Base-by-base conservation (phyloP, 2,888 invertebrate species). In the Synergus umbraculus region DNA sequence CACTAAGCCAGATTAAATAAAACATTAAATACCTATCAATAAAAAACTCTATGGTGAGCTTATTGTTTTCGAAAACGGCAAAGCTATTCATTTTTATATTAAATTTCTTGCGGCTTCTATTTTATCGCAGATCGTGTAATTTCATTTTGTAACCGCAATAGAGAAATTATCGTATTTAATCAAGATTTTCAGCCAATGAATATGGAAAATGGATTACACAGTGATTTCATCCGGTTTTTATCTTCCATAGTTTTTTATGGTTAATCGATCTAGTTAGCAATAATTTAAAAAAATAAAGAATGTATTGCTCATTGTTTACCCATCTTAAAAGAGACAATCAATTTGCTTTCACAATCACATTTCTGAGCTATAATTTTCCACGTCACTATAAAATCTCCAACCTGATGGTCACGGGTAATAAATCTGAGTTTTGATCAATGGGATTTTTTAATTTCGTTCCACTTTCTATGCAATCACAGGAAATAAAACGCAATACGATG, bases 401-500 rank as follows among this genome's bases (percentile, higher is more conserved):
- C 49, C 37, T 54, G 54, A n/a, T 37, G 37, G 73, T 73, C 73
- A 73, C 49, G 73, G 73, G 41, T 73, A 73, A 73, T 73, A 49
- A 73, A 41, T 54, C 46, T 44, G 46, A 46, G 12, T 13, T 49
- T 54, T 73, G 73, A 73, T 73, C 37, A n/a, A 73, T 49, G 54
- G 37, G n/a, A 37, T 73, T 73, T 73, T 73, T 73, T 54, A 18
- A 73, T 54, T 54, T 54, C 73, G 54, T 73, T 73, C 73, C 73
- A 73, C 73, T 73, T 73, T 73, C 73, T 73, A 73, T 73, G 41
- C 15, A 49, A 73, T 37, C 1, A 37, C 4, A 9, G 54, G 54
- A 49, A 73, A 73, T 73, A 49, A 73, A 54, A 73, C 69, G 29
- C 44, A 43, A 66, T 43, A 44, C 29, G 29, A 37, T 49, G 46